Evolutionary conservation across 2,113 vertebrate genomes (phyloP).

Genomic region (Rhagologus leucostigma): DNA sequence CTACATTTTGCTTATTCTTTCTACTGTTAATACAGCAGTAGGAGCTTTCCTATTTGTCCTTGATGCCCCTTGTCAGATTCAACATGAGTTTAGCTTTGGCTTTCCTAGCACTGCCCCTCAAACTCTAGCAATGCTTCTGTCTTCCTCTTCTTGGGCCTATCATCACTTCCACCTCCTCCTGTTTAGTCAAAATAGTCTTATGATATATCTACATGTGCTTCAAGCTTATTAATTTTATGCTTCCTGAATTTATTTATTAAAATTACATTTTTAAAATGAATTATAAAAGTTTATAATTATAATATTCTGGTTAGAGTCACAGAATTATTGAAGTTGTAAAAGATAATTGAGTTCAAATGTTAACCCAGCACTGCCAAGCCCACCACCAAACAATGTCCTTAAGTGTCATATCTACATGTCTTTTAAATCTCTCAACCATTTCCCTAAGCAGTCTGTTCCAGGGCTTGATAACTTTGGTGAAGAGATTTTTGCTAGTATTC

Average conservation of each 20-base stretch:
- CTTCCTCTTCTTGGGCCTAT: background rate
- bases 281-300: background rate
- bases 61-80: background rate
- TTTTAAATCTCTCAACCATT: background rate
- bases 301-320: background rate
- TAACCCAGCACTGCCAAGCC: background rate
- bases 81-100: background rate
- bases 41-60: background rate
- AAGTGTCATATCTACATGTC: background rate
- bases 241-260: background rate
- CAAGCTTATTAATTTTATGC: background rate
- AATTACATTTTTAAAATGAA: background rate
- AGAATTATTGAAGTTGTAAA: background rate
- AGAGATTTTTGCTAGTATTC: background rate
- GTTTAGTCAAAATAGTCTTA: background rate
- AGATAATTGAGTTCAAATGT: background rate
- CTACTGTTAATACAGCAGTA: background rate
- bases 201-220: background rate
- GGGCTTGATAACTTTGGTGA: background rate
- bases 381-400: background rate
- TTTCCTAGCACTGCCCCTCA: background rate
- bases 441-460: background rate
- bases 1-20: background rate
- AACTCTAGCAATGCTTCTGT: background rate
- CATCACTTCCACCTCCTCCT: background rate